These are phyloP conservation scores for Leptinotarsa lineolata DNA, from an alignment of 1,140 invertebrate genomes.

Conservation along the genomic window DNA sequence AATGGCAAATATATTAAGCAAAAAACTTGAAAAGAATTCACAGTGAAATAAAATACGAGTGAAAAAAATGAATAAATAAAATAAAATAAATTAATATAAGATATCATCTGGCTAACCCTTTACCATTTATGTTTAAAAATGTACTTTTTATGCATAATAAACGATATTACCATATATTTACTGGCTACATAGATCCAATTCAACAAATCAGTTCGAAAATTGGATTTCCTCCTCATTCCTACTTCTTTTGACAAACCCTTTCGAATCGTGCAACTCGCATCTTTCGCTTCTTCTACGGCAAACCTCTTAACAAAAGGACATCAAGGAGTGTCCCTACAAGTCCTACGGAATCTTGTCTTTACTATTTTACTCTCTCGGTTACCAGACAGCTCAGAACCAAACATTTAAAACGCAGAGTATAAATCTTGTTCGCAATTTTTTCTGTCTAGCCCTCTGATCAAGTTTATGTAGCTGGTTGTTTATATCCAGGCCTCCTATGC, in stretches of 20 bases:
- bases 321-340: background rate
- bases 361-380: constrained; percentile 8
- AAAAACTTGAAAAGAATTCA: too few species aligned
- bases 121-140: too few species aligned
- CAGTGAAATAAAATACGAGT: too few species aligned
- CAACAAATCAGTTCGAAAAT: too few species aligned
- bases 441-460: background rate
- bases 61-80: too few species aligned
- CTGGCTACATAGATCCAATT: too few species aligned
- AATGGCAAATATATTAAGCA: too few species aligned
- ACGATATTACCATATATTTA: too few species aligned
- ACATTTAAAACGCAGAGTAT: background rate
- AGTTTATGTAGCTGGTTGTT: constrained; percentile 2
- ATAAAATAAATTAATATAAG: too few species aligned
- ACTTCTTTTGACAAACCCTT: background rate
- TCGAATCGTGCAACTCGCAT: background rate
- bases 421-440: constrained; percentile 3
- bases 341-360: background rate
- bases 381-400: background rate
- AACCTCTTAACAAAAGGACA: background rate
- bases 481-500: constrained; percentile 8
- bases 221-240: too few species aligned
- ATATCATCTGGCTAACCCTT: too few species aligned
- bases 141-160: too few species aligned
- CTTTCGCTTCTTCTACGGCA: background rate